Base-by-base conservation (phyloP, 92 coral and sea anemone genomes). In the Nematostella vectensis region DNA sequence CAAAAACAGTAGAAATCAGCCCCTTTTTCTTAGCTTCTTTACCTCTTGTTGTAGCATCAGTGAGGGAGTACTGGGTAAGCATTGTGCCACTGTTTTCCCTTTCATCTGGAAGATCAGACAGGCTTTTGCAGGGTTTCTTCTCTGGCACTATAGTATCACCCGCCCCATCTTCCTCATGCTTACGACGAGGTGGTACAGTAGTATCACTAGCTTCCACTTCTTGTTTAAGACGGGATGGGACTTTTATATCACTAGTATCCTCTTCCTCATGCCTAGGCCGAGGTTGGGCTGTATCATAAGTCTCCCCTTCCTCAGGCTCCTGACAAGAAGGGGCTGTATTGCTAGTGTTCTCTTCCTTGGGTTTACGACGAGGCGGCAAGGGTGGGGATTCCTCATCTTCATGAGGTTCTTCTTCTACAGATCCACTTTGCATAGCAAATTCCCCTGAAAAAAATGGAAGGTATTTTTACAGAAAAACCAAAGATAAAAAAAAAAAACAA, bases 301-400 rank as follows among this genome's bases (percentile, higher is more conserved):
- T n/a, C n/a, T 36, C 42, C 42, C 42, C 42, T 36, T 8, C 42
- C 15, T 36, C 42, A 8, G 42, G 42, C 42, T 36, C 42, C 15
- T n/a, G n/a, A n/a, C n/a, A n/a, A n/a, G n/a, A n/a, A n/a, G n/a
- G n/a, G n/a, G n/a, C n/a, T n/a, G n/a, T n/a, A n/a, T n/a, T n/a
- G 31, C 21, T 48, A 44, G 47, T 27, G n/a, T 36, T 48, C 37
- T 21, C 40, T 2, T 64, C 70, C 8, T 24, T 59, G 0, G 55
- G 59, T 59, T 68, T 78, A 42, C 69, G 75, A 13, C 77, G 82
- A 23, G 84, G 84, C 13, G 88, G 84, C 38, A 77, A 48, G 0
- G 95, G 88, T 10, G 95, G 95, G 0, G 81, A 81, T 31, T 83
- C 80, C 44, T 69, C 83, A 6, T 75, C 81, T 54, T 70, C 68